Conservation (phyloP, 2,113 vertebrate genomes). For the Hipposideros armiger region DNA sequence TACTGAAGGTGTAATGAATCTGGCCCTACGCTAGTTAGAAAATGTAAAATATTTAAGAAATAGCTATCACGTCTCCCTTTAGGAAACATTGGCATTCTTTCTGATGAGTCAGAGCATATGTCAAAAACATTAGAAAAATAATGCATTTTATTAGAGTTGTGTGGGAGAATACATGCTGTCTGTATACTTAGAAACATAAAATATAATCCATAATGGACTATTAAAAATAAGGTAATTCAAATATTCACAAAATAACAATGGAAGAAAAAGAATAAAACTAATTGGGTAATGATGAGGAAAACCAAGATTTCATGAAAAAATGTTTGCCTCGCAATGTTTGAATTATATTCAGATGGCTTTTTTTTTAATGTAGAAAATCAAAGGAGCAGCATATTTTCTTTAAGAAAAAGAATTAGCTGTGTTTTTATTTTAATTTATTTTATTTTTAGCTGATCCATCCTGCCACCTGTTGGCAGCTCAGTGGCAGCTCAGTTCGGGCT, state of each 20-base stretch:
- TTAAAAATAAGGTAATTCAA: background rate
- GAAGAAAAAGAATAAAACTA: background rate
- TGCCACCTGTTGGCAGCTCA: too few species aligned
- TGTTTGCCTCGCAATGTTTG: background rate
- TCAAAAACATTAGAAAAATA: conserved; percentile 38
- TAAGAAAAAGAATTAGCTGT: background rate
- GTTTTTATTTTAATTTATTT: background rate
- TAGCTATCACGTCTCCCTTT: background rate
- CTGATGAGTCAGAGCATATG: background rate
- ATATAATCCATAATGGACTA: background rate
- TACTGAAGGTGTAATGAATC: background rate
- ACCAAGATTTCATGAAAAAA: background rate
- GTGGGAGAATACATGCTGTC: background rate
- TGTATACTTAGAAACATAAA: background rate
- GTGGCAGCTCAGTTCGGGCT: too few species aligned
- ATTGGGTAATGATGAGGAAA: conserved; percentile 11
- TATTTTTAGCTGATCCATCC: too few species aligned
- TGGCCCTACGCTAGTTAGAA: background rate
- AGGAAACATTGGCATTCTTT: background rate
- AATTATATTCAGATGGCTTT: background rate
- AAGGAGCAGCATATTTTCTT: background rate
- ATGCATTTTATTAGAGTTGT: background rate
- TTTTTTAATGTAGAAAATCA: background rate
- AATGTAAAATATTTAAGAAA: conserved; percentile 33
- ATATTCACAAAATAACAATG: background rate